Base-by-base conservation (phyloP, 2,888 invertebrate species). In the Scaptomyza tumidula region DNA sequence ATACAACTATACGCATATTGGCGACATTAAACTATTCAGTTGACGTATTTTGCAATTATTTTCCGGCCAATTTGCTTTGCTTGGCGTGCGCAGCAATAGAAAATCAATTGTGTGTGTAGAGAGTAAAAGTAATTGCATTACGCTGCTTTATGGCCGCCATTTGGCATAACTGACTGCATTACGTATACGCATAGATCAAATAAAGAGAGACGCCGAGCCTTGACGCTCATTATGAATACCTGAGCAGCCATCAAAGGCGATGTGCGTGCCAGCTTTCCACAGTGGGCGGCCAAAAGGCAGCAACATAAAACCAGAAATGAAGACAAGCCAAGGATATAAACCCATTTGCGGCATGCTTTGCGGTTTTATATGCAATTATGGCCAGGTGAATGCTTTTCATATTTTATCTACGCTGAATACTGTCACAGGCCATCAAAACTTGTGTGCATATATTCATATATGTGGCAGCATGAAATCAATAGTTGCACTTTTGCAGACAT, bases 61-160 rank as follows among this genome's bases (percentile, higher is more conserved):
- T 88, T 77, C 85, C 85, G 87, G 75, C 55, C 89, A 88, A 85
- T 85, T 85, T 79, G 68, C 55, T 72, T 70, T 60, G 67, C 79
- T 75, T 61, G 82, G 82, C 71, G 71, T 75, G 50, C 62, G 33
- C 14, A 19, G 56, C 69, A 70, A 71, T 69, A 75, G 78, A 83
- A 86, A 83, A 83, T 83, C 83, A 83, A 83, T 83, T 88, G 86
- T 67, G 77, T 69, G 86, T 80, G 80, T 69, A 74, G 67, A n/a
- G 31, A 35, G 44, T 55, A 53, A 60, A 75, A 77, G 83, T 86
- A 87, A 88, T 83, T 83, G 82, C 63, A 76, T 79, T 73, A 68
- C 10, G 53, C 52, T 56, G 52, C 41, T 64, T 71, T 70, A 70
- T 70, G 48, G 53, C 39, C 44, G 29, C 13, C 46, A 43, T 55